A percentile compares a stretch with the other conserved stretches of the same genome.
Evolutionary conservation across 1,140 invertebrate genomes (phyloP).

Genomic region (Aporrectodea caliginosa): DNA sequence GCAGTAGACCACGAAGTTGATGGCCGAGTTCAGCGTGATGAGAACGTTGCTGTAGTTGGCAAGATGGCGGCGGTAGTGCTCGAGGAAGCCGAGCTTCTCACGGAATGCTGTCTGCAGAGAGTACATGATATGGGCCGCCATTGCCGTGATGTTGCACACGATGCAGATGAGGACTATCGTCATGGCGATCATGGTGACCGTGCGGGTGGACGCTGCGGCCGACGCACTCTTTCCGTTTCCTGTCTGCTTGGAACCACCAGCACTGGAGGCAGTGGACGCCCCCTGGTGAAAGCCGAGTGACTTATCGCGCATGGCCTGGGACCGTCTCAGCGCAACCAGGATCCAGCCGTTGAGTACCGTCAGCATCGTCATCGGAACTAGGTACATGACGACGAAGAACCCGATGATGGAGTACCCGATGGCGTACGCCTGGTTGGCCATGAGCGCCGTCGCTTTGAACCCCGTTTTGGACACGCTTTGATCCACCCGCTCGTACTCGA

Average conservation of each 20-base stretch:
- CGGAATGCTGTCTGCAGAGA: constrained; percentile 16
- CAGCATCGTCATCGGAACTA: constrained; percentile 27
- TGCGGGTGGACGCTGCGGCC: neutral
- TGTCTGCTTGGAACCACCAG: neutral
- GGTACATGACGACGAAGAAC: constrained; percentile 32
- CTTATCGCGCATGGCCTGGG: neutral
- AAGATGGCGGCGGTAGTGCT: constrained; percentile 1
- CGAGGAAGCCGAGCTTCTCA: neutral
- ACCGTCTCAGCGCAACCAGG: constrained; percentile 15
- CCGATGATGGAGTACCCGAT: constrained; percentile 24
- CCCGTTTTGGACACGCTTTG: neutral
- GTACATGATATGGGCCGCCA: constrained; percentile 28
- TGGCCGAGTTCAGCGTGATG: constrained; percentile 26
- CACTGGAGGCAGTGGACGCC: neutral
- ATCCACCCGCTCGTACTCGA: constrained; percentile 23
- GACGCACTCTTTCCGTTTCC: neutral
- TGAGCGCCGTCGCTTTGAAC: constrained; percentile 16
- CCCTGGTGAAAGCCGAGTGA: neutral
- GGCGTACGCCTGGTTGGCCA: constrained; percentile 16
- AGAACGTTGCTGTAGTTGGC: constrained; percentile 29
- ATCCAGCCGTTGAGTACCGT: constrained; percentile 26
- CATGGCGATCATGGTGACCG: constrained; percentile 27
- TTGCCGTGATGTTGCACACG: constrained; percentile 27
- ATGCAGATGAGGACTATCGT: constrained; percentile 26
- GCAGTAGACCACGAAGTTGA: constrained; percentile 36